Evolutionary conservation across 2,888 invertebrate species (phyloP), one percentile per base, ranked within the genome.

Genomic region (Apamea monoglypha): DNA sequence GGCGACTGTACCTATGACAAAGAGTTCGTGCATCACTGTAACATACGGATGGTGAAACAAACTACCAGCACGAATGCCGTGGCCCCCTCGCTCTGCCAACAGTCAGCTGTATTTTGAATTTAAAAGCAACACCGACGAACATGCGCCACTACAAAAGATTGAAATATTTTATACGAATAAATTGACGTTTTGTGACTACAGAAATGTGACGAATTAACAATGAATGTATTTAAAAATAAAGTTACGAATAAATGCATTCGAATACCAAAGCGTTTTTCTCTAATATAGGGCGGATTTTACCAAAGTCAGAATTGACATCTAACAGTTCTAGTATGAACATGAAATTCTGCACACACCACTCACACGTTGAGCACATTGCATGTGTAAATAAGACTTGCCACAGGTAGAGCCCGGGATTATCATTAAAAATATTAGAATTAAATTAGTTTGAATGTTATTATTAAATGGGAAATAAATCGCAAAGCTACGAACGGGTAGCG

Each of bases 71-170:
- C 82, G 78, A 86, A 88, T 88, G 88, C 92, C 86, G 91, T 94
- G 95, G 94, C 94, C 95, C 94, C 94, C 94, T 92, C 91, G 47
- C 89, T 89, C 83, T 87, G 83, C 94, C 94, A 94, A 94, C 94
- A 86, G 80, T 87, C 93, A 95, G 95, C 95, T 95, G 95, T 82
- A 78, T 89, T 87, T 74, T 78, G 88, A 87, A 84, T 85, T 80
- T 70, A 70, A 82, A 85, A 74, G n/a, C 64, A 73, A 74, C 44
- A 68, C 36, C 82, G 64, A 84, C n/a, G 6, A 59, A 32, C 74
- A 74, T 40, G 76, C 75, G 82, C 29, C 80, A 80, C 76, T 81
- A 81, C 63, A 56, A 69, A 56, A 32, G 7, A 61, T 29, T 63
- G 1, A 21, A 64, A 63, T 36, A 40, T 36, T 36, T 61, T 16